Base-by-base conservation (phyloP, 2,888 invertebrate genomes). In the Hofmannophila pseudospretella region DNA sequence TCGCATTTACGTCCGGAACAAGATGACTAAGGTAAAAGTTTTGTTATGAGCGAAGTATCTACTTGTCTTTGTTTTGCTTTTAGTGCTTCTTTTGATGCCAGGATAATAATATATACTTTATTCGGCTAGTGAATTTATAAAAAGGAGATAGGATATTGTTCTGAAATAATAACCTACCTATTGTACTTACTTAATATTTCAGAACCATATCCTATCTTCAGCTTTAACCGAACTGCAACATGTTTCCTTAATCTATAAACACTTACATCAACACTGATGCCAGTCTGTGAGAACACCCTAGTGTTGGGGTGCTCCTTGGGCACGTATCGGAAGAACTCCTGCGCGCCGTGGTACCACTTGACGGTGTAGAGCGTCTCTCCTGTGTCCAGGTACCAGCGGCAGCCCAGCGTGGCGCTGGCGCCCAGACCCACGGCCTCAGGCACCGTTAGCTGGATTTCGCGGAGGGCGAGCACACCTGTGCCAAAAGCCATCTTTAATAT, bases 231-330 rank as follows among this genome's bases (percentile, higher is more conserved):
- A 20, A 20, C 3, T 20, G 7, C 7, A 20, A 5, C 3, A 7
- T 5, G 3, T 20, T 20, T 5, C 20, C 3, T 3, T 20, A 20
- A n/a, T n/a, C n/a, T n/a, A n/a, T n/a, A n/a, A n/a, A n/a, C n/a
- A 90, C 93, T 92, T 73, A 94, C 94, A 70, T 93, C 92, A 41
- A 94, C 92, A 49, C 81, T 84, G 42, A 89, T 82, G 34, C 91
- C 92, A 2, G 91, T 90, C 51, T 91, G 88, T 2, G 91, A 90
- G 68, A 94, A 94, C 33, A 92, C 91, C 43, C 90, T 88, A 5
- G 92, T 92, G 49, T 92, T 91, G n/a, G 94, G 94, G 50, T 92
- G 75, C 65, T 94, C 94, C 68, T 94, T 94, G n/a, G 94, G 94
- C 53, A 94, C 90, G 68, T 89, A 94, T 51, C 94, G 89, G 82